phyloP scores from a whole-genome alignment of 2,113 vertebrate species.

The Pterocles orientalis region DNA sequence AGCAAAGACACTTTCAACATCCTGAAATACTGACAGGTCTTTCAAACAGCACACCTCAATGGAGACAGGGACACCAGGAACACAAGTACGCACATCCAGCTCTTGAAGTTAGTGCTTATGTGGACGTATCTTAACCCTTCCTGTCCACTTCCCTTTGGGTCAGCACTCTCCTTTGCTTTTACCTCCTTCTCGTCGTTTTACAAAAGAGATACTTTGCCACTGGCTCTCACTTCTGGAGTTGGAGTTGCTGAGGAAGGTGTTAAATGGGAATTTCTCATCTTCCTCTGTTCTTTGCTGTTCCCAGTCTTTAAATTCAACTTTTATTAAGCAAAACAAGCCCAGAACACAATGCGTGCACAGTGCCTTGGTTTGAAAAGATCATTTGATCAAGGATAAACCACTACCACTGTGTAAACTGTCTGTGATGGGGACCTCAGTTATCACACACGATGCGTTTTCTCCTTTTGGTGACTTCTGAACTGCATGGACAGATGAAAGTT shows the following conservation, averaged over 20 bases:
- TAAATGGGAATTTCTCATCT: not conserved
- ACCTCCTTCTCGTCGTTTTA: not conserved
- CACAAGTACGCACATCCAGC: not conserved
- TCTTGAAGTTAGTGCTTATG: not conserved
- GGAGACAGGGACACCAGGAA: not conserved
- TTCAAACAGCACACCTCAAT: not conserved
- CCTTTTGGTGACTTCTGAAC: slow-evolving; percentile 40
- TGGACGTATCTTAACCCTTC: not conserved
- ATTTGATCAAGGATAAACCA: not conserved
- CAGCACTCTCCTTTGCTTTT: not conserved
- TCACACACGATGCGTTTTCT: not conserved
- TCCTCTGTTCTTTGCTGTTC: not conserved
- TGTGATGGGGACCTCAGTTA: not conserved
- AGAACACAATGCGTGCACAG: not conserved
- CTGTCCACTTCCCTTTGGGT: not conserved
- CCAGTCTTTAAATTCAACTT: not conserved
- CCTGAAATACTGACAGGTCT: not conserved
- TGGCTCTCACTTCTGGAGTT: not conserved
- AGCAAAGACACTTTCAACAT: not conserved
- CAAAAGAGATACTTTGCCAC: not conserved
- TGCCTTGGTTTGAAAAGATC: not conserved
- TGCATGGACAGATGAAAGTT: slow-evolving; percentile 21
- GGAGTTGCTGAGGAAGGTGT: not conserved
- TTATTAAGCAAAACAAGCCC: not conserved
- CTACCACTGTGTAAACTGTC: not conserved